Evolutionary conservation across 2,113 vertebrate species (phyloP), one percentile per base, ranked within the genome.

Genomic region (Corythornis vintsioides): DNA sequence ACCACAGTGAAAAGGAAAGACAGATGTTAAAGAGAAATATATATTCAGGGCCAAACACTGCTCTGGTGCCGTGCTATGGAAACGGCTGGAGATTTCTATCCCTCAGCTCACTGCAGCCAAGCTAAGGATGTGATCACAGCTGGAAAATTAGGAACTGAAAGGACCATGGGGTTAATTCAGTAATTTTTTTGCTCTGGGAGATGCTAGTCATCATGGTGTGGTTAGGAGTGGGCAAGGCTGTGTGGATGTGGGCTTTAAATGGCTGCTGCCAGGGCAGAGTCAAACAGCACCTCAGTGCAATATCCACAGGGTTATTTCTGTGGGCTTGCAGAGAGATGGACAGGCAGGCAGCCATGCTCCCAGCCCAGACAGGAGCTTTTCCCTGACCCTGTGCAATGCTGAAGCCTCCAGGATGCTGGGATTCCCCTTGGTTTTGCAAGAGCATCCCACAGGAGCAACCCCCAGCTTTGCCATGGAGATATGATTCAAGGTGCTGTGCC

Each of bases 401-500:
- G 5, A 75, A 70, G 55, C 53, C 69, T 75, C 31, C 59, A 40
- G 67, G 82, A 69, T 86, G 75, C 65, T 67, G 77, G 76, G 85
- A 82, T 88, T 92, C 89, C 88, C 79, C 70, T 83, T 28, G 56
- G 73, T 60, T 65, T 53, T 28, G 17, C 35, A 48, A 24, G 81
- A 42, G 60, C 45, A 80, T 28, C 75, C 31, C 1, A 4, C 88
- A 42, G 69, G 67, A 79, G 61, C 87, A 93, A 94, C 93, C 83
- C 42, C 6, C 31, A 5, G 65, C 9, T 43, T 92, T 92, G 74
- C 93, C 93, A 84, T 90, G 89, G 96, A 82, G 76, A 94, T 9
- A 11, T 6, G 9, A 38, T 14, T 85, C 76, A 48, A 80, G 40
- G 76, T 28, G 71, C 43, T 74, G 13, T 24, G 38, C 31, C 50